Evolutionary conservation across 2,888 invertebrate genomes (phyloP).

Genomic region (Orchesellides sinensis): DNA sequence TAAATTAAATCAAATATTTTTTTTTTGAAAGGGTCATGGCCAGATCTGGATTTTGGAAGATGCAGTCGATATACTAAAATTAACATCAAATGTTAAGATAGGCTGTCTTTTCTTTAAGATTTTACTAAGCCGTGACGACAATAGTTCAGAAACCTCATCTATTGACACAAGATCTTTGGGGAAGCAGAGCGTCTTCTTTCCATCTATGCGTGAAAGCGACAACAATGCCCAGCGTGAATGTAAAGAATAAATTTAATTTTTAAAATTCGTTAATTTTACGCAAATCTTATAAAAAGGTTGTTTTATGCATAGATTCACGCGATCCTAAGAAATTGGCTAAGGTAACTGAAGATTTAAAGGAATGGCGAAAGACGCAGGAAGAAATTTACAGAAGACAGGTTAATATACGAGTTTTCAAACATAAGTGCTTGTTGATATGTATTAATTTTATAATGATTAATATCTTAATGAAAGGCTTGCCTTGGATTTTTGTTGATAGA

Average conservation of each 20-base stretch:
- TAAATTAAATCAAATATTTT: no score
- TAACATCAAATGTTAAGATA: conserved; percentile 32
- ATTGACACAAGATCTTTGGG: background rate
- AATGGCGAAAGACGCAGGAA: conserved; percentile 53
- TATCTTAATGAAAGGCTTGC: no score
- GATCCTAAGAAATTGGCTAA: conserved; percentile 6
- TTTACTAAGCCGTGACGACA: background rate
- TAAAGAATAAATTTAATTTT: background rate
- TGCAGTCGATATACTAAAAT: conserved; percentile 42
- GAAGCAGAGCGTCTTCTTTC: conserved; percentile 34
- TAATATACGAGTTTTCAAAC: no score
- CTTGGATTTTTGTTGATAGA: conserved; percentile 12
- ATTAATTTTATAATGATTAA: background rate
- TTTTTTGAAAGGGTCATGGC: conserved; percentile 11
- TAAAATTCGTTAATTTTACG: background rate
- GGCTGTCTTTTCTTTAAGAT: conserved; percentile 37
- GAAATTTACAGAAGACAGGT: conserved; percentile 49
- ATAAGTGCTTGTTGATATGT: no score
- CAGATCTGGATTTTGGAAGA: conserved; percentile 33
- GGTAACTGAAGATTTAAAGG: conserved; percentile 26
- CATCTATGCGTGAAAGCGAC: background rate
- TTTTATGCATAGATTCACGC: background rate
- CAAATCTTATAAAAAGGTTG: background rate
- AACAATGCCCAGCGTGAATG: background rate
- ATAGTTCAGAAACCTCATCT: background rate